A percentile compares a stretch with the other conserved stretches of the same genome.
Evolutionary conservation across 2,113 vertebrate genomes (phyloP).

Genomic region (Gopherus flavomarginatus): DNA sequence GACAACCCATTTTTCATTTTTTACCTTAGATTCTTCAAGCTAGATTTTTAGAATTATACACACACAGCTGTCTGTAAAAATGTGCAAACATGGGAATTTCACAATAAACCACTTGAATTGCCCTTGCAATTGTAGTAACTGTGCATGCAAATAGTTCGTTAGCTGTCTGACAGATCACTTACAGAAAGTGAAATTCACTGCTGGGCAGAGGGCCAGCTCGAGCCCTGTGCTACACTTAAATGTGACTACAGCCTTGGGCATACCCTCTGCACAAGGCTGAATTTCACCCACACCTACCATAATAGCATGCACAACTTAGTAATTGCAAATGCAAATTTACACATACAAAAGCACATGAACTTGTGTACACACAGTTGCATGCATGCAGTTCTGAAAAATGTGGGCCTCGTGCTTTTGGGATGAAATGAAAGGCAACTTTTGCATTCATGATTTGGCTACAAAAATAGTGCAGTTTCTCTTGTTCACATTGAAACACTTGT

Average conservation of each 20-base stretch:
- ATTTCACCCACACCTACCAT: neutral
- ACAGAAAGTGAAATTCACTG: neutral
- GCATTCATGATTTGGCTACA: neutral
- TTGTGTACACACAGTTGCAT: neutral
- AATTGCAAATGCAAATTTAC: neutral
- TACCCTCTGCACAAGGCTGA: neutral
- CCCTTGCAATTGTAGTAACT: neutral
- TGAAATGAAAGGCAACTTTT: neutral
- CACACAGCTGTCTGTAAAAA: neutral
- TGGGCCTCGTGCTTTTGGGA: neutral
- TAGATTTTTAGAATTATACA: neutral
- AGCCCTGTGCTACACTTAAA: neutral
- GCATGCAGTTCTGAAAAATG: neutral
- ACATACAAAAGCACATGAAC: neutral
- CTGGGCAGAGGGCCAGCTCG: neutral
- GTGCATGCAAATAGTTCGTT: accelerated
- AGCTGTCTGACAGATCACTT: neutral
- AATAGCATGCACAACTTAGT: neutral
- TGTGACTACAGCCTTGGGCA: neutral
- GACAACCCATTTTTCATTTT: neutral
- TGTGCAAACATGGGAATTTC: accelerated
- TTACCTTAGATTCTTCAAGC: neutral
- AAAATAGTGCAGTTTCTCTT: neutral
- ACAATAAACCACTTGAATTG: neutral
- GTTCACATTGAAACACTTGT: accelerated